Base-by-base conservation (phyloP, 2,888 invertebrate species). In the Quadriops clusia region DNA sequence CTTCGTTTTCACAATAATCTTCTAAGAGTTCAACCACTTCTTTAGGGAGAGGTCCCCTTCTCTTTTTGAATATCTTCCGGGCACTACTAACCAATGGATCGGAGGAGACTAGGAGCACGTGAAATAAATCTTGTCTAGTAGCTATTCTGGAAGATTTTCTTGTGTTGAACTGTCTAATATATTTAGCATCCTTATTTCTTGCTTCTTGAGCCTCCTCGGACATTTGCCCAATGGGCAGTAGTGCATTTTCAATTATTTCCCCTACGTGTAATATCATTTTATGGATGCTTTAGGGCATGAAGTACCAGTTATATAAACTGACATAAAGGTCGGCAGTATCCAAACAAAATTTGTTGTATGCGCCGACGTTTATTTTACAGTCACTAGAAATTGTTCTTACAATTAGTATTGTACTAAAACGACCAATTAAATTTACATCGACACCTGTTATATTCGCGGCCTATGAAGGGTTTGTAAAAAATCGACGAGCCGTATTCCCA, bases 231-330 rank as follows among this genome's bases (percentile, higher is more conserved):
- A n/a, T 28, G 2, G 30, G 12, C 28, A 30, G 12, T 9, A 30
- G 13, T 4, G 30, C 30, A 31, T 9, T 5, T 11, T 30, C 11
- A 14, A 30, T 15, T 9, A 30, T 6, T 30, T 13, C 9, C n/a
- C 30, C 30, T 29, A 25, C 30, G 4, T 30, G 30, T 12, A 30
- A 29, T 13, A 30, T 25, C 13, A 30, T 31, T 30, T 30, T 30
- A 18, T 30, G 30, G 9, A 30, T 10, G 28, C 30, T 30, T 15
- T 27, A 28, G 9, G 30, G 26, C 12, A 26, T 26, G 14, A n/a
- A 26, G 15, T 14, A 26, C 15, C 26, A 17, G 15, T 7, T 16
- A 7, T 14, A 26, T 26, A 12, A 2, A 12, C 23, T 8, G 12
- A 22, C n/a, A n/a, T n/a, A n/a, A n/a, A n/a, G n/a, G n/a, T n/a